These are phyloP conservation scores for Alviniconcha marisindica DNA, from an alignment of 1,140 invertebrate genomes.

Conservation along the genomic window DNA sequence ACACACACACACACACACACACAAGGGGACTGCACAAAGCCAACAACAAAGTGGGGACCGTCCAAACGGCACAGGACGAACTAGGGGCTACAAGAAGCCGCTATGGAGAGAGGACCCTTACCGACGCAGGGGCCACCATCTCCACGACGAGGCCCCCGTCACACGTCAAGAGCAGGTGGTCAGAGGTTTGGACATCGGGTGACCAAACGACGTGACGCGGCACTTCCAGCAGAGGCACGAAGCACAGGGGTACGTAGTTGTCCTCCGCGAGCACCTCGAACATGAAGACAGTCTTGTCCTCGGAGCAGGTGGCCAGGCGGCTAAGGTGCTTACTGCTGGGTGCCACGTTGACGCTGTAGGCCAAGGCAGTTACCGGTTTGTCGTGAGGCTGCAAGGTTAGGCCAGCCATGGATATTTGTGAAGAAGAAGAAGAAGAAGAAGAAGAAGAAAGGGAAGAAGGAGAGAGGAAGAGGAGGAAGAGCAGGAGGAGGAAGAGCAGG, in stretches of 20 bases:
- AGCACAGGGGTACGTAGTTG: conserved; percentile 1
- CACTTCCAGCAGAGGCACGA: neutral
- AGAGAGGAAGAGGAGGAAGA: too few relatives aligned
- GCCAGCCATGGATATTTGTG: too few relatives aligned
- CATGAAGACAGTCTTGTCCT: conserved; percentile 27
- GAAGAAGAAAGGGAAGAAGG: neutral
- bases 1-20: conserved; percentile 26
- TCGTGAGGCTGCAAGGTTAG: conserved; percentile 25
- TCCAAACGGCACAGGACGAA: too few relatives aligned
- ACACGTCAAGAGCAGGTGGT: neutral
- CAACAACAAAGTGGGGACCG: too few relatives aligned
- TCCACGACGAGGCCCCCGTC: conserved; percentile 17
- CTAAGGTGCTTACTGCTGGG: neutral
- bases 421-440: too few relatives aligned
- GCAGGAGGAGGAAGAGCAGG: too few relatives aligned
- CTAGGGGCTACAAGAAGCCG: too few relatives aligned
- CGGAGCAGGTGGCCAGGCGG: conserved; percentile 23
- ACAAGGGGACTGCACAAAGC: conserved; percentile 7
- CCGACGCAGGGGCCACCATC: neutral
- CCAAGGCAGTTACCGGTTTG: conserved; percentile 1
- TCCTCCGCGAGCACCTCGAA: neutral
- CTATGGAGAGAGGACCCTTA: too few relatives aligned
- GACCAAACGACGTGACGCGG: conserved; percentile 1
- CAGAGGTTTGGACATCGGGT: neutral
- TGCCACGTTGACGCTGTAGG: neutral